Percentiles rank a stretch among this genome's conserved stretches.
Conservation (phyloP, 1,140 invertebrate species). For the Rhagoletis pomonella region DNA sequence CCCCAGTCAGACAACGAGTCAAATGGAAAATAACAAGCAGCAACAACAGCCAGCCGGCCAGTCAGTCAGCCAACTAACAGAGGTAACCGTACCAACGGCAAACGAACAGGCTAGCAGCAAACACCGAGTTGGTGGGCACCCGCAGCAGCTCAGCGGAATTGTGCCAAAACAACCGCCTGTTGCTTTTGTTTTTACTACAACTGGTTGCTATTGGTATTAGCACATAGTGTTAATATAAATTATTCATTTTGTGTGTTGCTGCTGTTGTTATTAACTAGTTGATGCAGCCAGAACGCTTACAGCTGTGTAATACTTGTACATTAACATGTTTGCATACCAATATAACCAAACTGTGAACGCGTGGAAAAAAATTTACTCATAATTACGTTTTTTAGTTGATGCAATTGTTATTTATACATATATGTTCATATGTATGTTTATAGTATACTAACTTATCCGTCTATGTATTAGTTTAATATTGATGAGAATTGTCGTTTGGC, state of each 20-base stretch:
- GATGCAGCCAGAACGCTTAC: neutral
- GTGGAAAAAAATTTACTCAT: neutral
- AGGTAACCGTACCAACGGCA: constrained; percentile 11
- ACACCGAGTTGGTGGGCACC: neutral
- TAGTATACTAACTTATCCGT: neutral
- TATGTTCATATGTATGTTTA: neutral
- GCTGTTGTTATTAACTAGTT: neutral
- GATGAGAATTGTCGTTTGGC: too few species aligned
- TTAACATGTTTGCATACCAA: neutral
- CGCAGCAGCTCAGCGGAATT: neutral
- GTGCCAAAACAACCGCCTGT: constrained; percentile 46
- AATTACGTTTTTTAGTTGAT: neutral
- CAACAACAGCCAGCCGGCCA: neutral
- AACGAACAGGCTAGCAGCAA: constrained; percentile 16
- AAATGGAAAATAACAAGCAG: neutral
- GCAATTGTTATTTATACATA: neutral
- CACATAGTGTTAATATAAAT: constrained; percentile 22
- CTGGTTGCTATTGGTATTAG: constrained; percentile 27
- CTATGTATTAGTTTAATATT: too few species aligned
- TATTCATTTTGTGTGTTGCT: neutral
- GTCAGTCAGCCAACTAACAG: constrained; percentile 1
- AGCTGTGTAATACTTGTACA: neutral
- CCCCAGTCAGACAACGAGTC: neutral
- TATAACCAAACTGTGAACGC: neutral
- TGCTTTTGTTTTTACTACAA: constrained; percentile 3